Evolutionary conservation across 2,888 invertebrate species (phyloP), one percentile per base, ranked within the genome.

Genomic region (Merodon equestris): DNA sequence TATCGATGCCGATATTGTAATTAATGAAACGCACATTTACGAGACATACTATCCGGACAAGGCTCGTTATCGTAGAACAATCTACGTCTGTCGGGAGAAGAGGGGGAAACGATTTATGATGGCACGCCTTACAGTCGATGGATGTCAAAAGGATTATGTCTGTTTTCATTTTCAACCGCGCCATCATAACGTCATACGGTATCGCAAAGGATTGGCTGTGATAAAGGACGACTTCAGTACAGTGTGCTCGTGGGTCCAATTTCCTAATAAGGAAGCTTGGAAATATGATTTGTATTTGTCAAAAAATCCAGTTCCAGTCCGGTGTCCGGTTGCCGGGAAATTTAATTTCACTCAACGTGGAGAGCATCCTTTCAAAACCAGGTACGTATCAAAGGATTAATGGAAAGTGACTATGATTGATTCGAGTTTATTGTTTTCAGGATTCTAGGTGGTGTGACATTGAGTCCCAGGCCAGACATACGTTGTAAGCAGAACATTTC

Each of bases 81-180:
- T 97, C 86, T 98, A 97, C 88, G 95, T 97, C 9, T 99, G 99
- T 89, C 94, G 96, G 81, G 97, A 98, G 89, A 95, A 96, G 83
- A 92, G 97, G 77, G 98, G 97, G 83, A 93, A 94, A 36, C 91
- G 98, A 82, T 94, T 96, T 67, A 96, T 99, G 94, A 97, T 99
- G 96, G 97, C 98, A 0, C 92, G 98, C 73, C 92, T 98, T 9
- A 97, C 97, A 0, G 97, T 98, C 0, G 98, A 98, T 87, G 98
- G 97, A 67, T 92, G 98, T 88, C 98, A 99, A 90, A 97, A 97
- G 85, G 98, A 99, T 92, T 98, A 96, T 87, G 93, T 98, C 7
- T 99, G 99, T 86, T 98, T 98, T 84, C 97, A 99, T 87, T 97
- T 99, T 87, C 94, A 98, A 57, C 96, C 97, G 0, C 93, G 96